Base-by-base conservation (phyloP, 1,140 invertebrate species). In the Drosophila athabasca region DNA sequence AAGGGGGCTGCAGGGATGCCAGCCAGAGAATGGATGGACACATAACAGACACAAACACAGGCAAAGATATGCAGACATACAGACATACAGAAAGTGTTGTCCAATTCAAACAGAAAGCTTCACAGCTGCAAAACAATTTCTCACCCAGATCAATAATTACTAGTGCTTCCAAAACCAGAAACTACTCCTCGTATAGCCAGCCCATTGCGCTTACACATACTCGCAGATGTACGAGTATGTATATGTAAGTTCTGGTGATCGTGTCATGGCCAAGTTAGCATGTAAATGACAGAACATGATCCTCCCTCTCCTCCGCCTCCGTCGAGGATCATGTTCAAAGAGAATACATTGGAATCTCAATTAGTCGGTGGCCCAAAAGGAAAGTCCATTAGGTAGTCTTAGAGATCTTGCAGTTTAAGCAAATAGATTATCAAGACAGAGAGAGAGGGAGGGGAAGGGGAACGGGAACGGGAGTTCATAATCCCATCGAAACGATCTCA, bases 401-500 rank as follows among this genome's bases (percentile, higher is more conserved):
- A 4, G 35, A 13, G 35, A 13, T 39, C 11, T 39, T 39, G 35
- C 35, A 39, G 35, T 13, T 39, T 39, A 13, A 39, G 35, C 35
- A 39, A 39, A 13, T 39, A 39, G 35, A 39, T 39, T 39, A 13
- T 4, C 11, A 39, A 39, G 0, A 4, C 9, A 39, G 9, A 39
- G 35, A 3, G 9, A 35, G 9, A 39, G 2, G 11, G 35, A 13
- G 11, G 35, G 1, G 11, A 39, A 1, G 31, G 9, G 8, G 3
- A 2, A 9, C 8, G 9, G 31, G 7, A 31, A 9, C 17, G 17
- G 35, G 11, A 11, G 11, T 11, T 66, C 52, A 48, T 85, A 87
- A 85, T 85, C 82, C 75, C 57, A 82, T 85, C 74, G 70, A 62
- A 55, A 29, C 66, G 70, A 87, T 87, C 83, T 75, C 70, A 87